phyloP scores from a whole-genome alignment of 2,797 vertebrate species.

The Lates japonicus region DNA sequence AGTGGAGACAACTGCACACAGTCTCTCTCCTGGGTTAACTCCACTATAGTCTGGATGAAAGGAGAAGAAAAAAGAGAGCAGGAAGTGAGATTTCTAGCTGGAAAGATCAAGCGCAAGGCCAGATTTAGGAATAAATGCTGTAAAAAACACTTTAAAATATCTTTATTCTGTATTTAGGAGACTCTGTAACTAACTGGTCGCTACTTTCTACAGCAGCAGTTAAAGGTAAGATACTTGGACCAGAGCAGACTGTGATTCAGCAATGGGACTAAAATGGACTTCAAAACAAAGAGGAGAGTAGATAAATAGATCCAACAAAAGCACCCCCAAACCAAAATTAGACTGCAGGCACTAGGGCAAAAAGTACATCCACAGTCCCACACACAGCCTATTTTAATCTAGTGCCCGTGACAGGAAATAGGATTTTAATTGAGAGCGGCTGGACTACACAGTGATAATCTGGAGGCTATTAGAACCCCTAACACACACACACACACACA shows the following conservation, averaged over 20 bases:
- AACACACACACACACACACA: conserved; percentile 34
- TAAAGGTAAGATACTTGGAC: background rate
- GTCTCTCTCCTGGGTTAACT: conserved; percentile 95
- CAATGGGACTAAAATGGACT: background rate
- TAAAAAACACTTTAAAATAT: background rate
- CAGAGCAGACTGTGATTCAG: background rate
- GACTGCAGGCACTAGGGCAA: conserved; percentile 38
- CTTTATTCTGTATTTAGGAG: background rate
- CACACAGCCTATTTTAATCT: conserved; percentile 57
- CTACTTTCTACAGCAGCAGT: background rate
- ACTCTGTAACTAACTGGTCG: background rate
- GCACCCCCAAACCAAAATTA: conserved; percentile 28
- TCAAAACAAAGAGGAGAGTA: conserved; percentile 10
- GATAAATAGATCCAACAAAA: conserved; percentile 22
- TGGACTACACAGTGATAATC: conserved; percentile 74
- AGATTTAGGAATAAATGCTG: background rate
- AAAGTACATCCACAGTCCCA: conserved; percentile 38
- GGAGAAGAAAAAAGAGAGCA: background rate
- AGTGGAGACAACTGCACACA: conserved; percentile 91
- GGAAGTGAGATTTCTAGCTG: background rate
- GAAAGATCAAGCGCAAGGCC: background rate
- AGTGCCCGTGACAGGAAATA: conserved; percentile 77
- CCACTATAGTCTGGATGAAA: conserved; percentile 90
- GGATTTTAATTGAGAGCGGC: conserved; percentile 83
- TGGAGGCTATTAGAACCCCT: conserved; percentile 78